Percentiles rank a stretch among this genome's conserved stretches.
Conservation (phyloP, 92 coral and sea anemone genomes). For the Porites lobata region DNA sequence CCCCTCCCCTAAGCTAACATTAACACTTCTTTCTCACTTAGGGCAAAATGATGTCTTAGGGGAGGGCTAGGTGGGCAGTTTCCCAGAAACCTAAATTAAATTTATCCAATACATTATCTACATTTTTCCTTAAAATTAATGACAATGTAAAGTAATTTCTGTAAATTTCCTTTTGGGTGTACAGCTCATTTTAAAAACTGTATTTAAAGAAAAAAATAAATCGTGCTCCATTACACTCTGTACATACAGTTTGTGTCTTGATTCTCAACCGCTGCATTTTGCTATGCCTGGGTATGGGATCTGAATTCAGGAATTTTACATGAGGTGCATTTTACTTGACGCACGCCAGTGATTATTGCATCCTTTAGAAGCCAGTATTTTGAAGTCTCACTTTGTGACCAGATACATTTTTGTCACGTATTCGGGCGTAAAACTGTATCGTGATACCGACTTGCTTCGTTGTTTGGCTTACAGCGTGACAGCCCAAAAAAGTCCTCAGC, state of each 20-base stretch:
- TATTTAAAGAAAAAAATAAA: not conserved
- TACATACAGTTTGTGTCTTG: not conserved
- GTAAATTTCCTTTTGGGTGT: too few species aligned
- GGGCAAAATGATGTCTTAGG: too few species aligned
- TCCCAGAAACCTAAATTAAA: too few species aligned
- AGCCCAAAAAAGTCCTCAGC: too few species aligned
- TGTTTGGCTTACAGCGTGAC: slow-evolving; percentile 5
- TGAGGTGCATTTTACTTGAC: not conserved
- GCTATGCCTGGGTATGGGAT: not conserved
- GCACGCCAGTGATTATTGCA: not conserved
- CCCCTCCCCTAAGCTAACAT: too few species aligned
- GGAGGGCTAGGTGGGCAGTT: too few species aligned
- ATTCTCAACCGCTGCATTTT: not conserved
- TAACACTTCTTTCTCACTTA: too few species aligned
- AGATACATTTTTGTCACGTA: not conserved
- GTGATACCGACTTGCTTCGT: not conserved
- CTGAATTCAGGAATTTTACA: not conserved
- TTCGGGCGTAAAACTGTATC: slow-evolving; percentile 2
- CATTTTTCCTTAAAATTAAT: not conserved
- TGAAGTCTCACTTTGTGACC: not conserved
- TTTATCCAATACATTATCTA: too few species aligned
- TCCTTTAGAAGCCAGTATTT: not conserved
- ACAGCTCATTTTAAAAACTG: not conserved
- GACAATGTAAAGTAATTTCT: not conserved
- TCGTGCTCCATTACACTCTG: not conserved